phyloP scores from a whole-genome alignment of 2,888 invertebrate species.

The Drymonia ruficornis region DNA sequence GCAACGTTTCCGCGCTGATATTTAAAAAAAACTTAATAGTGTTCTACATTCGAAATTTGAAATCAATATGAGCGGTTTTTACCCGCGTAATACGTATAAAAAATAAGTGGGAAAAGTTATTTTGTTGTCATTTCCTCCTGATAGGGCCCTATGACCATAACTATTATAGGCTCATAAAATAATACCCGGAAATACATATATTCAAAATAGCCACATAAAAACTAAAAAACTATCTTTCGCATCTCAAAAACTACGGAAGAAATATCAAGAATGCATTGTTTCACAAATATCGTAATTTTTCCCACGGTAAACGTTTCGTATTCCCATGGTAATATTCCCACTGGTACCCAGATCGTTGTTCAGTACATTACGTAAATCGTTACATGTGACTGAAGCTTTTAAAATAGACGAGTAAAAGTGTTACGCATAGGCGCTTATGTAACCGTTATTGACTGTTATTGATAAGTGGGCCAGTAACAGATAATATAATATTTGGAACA shows the following conservation, averaged over 20 bases:
- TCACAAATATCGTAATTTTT: conserved; percentile 15
- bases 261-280: conserved; percentile 28
- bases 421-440: background rate
- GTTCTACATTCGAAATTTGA: background rate
- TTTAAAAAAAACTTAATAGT: background rate
- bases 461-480: background rate
- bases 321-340: conserved; percentile 32
- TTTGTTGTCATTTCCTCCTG: too few species aligned
- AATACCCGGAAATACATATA: background rate
- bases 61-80: background rate
- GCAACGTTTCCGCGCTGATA: background rate
- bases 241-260: conserved; percentile 26
- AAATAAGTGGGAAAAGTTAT: too few species aligned
- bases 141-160: too few species aligned
- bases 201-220: background rate
- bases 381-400: conserved; percentile 16
- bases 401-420: background rate
- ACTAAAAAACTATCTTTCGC: background rate
- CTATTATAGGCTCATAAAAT: background rate
- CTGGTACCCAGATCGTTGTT: conserved; percentile 21
- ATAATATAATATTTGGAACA: background rate
- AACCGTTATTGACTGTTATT: background rate
- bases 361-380: conserved; percentile 33
- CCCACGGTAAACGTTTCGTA: conserved; percentile 24
- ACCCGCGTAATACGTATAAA: too few species aligned